phyloP scores from a whole-genome alignment of 2,888 invertebrate species.

The Choreutis nemorana region DNA sequence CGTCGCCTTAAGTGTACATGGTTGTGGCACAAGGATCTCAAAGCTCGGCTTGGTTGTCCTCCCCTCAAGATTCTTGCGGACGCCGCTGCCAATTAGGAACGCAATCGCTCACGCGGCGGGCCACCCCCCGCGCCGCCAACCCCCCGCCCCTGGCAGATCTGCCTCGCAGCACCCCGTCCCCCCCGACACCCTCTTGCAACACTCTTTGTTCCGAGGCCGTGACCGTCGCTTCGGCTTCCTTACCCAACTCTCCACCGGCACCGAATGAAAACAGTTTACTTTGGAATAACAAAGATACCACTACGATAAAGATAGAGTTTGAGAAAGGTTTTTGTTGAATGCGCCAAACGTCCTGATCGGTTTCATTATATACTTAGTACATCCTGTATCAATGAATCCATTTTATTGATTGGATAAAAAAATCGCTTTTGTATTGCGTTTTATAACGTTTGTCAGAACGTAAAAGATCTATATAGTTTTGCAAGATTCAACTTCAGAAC shows the following conservation, averaged over 20 bases:
- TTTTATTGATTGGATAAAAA: no score
- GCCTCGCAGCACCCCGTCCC: slow-evolving; percentile 12
- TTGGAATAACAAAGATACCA: slow-evolving; percentile 41
- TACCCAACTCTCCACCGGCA: slow-evolving; percentile 41
- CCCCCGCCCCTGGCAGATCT: slow-evolving; percentile 12
- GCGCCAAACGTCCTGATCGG: no score
- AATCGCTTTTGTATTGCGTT: no score
- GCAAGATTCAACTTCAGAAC: no score
- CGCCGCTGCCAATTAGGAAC: slow-evolving; percentile 66
- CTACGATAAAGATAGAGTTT: slow-evolving; percentile 42
- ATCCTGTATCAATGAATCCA: no score
- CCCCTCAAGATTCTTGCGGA: slow-evolving; percentile 67
- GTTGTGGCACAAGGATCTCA: slow-evolving; percentile 38
- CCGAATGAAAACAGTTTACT: slow-evolving; percentile 61
- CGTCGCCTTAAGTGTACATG: slow-evolving; percentile 19
- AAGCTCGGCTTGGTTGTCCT: slow-evolving; percentile 54
- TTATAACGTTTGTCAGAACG: no score
- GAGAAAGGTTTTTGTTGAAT: slow-evolving; percentile 29
- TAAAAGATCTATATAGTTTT: no score
- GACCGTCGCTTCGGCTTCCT: slow-evolving; percentile 25
- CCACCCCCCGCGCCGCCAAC: slow-evolving; percentile 21
- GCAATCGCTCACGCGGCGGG: slow-evolving; percentile 65
- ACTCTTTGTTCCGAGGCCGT: slow-evolving; percentile 50
- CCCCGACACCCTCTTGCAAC: slow-evolving; percentile 28
- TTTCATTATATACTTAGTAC: no score